A percentile compares a stretch with the other conserved stretches of the same genome.
phyloP scores from a whole-genome alignment of 1,140 invertebrate genomes.

The Drosophila seguyi region DNA sequence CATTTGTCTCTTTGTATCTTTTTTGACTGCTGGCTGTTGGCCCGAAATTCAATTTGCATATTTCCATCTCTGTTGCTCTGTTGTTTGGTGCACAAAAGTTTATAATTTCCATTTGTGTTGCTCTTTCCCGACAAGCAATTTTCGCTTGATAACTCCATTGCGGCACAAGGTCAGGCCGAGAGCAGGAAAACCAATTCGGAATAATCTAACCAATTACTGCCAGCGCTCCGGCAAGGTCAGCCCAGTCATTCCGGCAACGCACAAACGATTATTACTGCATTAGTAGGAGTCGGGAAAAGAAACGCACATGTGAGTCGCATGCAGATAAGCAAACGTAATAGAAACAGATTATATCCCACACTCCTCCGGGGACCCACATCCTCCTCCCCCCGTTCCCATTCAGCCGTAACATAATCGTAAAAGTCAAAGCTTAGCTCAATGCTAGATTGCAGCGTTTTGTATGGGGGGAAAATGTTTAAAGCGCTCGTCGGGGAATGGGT shows the following conservation, averaged over 20 bases:
- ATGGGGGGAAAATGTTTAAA: slow-evolving; percentile 53
- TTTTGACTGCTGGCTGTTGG: slow-evolving; percentile 40
- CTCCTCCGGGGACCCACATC: slow-evolving; percentile 6
- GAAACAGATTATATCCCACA: slow-evolving; percentile 67
- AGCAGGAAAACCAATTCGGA: slow-evolving; percentile 63
- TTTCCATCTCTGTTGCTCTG: slow-evolving; percentile 16
- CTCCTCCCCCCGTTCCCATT: slow-evolving; percentile 20
- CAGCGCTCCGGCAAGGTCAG: slow-evolving; percentile 63
- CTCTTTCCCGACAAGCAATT: slow-evolving; percentile 65
- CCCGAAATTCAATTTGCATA: slow-evolving; percentile 71
- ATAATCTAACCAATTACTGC: slow-evolving; percentile 75
- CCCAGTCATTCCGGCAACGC: slow-evolving; percentile 69
- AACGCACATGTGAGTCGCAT: slow-evolving; percentile 55
- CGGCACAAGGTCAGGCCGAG: slow-evolving; percentile 44
- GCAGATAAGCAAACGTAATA: slow-evolving; percentile 80
- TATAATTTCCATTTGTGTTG: slow-evolving; percentile 66
- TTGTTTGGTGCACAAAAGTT: slow-evolving; percentile 47
- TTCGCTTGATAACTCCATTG: slow-evolving; percentile 76
- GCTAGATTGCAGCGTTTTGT: slow-evolving; percentile 65
- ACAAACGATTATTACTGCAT: slow-evolving; percentile 83
- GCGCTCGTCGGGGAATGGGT: slow-evolving; percentile 31
- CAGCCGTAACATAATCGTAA: slow-evolving; percentile 72
- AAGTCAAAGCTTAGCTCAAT: slow-evolving; percentile 74
- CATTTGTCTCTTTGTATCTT: slow-evolving; percentile 61
- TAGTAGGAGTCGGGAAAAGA: slow-evolving; percentile 45